Evolutionary conservation across 2,113 vertebrate genomes (phyloP), one percentile per base, ranked within the genome.

Genomic region (Prietella phreatophila): DNA sequence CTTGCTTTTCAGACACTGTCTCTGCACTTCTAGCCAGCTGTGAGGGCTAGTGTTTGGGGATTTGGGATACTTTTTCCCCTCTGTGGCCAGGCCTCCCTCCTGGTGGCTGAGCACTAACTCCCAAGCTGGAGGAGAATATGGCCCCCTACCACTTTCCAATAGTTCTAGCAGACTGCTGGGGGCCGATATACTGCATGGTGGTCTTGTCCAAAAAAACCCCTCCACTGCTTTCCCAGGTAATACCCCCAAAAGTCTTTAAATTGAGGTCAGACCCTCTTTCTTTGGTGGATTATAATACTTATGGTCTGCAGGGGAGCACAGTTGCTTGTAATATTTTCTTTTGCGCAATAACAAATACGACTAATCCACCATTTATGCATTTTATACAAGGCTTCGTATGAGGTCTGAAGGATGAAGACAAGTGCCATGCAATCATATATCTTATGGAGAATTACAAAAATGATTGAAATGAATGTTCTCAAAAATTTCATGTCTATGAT

Each of bases 51-150:
- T 88, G 88, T 90, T 91, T 73, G 53, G 81, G 85, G 89, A 91
- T 90, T 91, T 91, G 87, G 82, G 84, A 87, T 87, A 88, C 89
- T 91, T 91, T 91, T 85, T 89, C 85, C 90, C 87, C 83, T 90
- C 91, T 89, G 88, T 89, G 86, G 78, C 69, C 47, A 81, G 84
- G 65, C 78, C 83, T 88, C 88, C 89, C 88, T 86, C 87, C 86
- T 87, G 89, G 88, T 88, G 89, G 71, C 88, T 84, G 89, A 89
- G 86, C 67, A 89, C 89, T 89, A 91, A 90, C 86, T 86, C 81
- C 60, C 83, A 89, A 87, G 84, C 86, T 83, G 86, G 75, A 88
- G 80, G 86, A 89, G 88, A 88, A 88, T 89, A 88, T 88, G 83
- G 84, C 89, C 91, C 89, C 90, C 89, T 88, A 86, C 85, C 69